Percentiles rank a stretch among this genome's conserved stretches.
Conservation (phyloP, 1,140 invertebrate species). For the Drosophila micromelanica region DNA sequence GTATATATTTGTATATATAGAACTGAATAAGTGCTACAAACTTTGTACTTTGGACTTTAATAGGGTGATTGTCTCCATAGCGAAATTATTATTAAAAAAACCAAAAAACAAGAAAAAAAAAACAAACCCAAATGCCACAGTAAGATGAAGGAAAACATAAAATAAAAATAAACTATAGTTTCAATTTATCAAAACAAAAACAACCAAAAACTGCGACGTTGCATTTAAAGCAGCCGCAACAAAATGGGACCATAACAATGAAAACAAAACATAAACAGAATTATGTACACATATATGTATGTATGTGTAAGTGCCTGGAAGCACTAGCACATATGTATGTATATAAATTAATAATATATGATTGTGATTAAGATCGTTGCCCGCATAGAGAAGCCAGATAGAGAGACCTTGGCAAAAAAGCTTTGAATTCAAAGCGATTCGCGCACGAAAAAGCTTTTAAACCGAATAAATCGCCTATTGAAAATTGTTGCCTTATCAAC, state of each 20-base stretch:
- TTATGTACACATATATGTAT: not conserved
- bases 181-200: constrained; percentile 47
- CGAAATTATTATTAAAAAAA: constrained; percentile 44
- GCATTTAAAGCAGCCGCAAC: constrained; percentile 14
- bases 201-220: constrained; percentile 14
- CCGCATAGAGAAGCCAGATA: constrained; percentile 10
- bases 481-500: constrained; percentile 61
- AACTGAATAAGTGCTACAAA: constrained; percentile 3
- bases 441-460: constrained; percentile 48
- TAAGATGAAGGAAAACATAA: constrained; percentile 3
- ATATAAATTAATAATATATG: constrained; percentile 11
- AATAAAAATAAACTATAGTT: constrained; percentile 9
- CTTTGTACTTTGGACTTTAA: constrained; percentile 57
- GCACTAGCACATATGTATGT: not conserved
- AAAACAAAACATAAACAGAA: constrained; percentile 13
- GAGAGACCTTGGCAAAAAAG: constrained; percentile 63
- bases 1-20: constrained; percentile 2
- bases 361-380: constrained; percentile 54
- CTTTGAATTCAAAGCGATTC: constrained; percentile 52
- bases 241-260: constrained; percentile 7
- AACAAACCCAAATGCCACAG: constrained; percentile 16
- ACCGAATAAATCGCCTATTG: constrained; percentile 22
- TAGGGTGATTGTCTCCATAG: constrained; percentile 31
- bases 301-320: not conserved
- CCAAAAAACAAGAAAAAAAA: constrained; percentile 28